Evolutionary conservation across 2,113 vertebrate genomes (phyloP).

Genomic region (Labeo rohita): DNA sequence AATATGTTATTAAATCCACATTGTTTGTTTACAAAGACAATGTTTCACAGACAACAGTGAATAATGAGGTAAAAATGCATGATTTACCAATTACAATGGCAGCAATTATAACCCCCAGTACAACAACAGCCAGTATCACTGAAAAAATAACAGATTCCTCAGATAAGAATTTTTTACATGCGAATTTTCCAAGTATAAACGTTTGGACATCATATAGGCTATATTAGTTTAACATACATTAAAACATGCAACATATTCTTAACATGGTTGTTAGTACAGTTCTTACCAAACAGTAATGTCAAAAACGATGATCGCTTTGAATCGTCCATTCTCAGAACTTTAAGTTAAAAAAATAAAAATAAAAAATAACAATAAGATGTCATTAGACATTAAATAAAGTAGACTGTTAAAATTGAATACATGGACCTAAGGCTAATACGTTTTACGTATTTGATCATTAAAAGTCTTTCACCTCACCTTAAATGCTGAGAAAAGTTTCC

Average conservation of each 20-base stretch:
- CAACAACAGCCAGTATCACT: background rate
- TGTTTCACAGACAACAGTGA: background rate
- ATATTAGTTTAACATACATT: background rate
- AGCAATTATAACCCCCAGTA: constrained; percentile 4
- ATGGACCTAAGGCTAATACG: background rate
- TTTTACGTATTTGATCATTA: background rate
- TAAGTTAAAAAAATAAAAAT: background rate
- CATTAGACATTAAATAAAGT: background rate
- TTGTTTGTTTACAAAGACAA: background rate
- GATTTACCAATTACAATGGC: constrained; percentile 1
- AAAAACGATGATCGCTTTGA: background rate
- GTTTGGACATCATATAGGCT: background rate
- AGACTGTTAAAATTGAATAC: background rate
- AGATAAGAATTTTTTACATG: background rate
- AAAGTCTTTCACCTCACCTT: background rate
- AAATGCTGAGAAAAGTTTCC: background rate
- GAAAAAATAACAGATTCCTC: background rate
- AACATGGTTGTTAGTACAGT: background rate
- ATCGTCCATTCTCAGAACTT: background rate
- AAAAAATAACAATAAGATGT: background rate
- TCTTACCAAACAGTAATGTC: background rate
- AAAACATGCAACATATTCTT: background rate
- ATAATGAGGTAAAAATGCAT: background rate
- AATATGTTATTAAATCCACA: background rate
- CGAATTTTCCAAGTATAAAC: background rate